Conservation (phyloP, 2,113 vertebrate species). For the Gymnogyps californianus region DNA sequence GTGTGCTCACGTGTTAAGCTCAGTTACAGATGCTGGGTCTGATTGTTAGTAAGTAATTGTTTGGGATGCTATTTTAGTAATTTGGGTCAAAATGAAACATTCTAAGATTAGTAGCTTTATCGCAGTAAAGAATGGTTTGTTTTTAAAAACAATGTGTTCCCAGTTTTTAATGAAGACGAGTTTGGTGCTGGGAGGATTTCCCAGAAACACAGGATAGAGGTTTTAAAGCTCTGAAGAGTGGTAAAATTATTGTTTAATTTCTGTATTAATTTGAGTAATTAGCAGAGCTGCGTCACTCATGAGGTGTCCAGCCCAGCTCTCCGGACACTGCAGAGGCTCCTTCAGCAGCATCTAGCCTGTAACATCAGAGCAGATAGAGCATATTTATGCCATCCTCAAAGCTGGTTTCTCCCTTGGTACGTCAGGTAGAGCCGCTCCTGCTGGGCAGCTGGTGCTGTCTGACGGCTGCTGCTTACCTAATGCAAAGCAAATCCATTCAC, state of each 20-base stretch:
- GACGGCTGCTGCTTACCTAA: not conserved
- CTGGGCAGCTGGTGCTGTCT: not conserved
- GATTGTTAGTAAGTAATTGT: not conserved
- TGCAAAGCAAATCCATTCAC: not conserved
- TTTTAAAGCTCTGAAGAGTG: not conserved
- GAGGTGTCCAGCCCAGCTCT: not conserved
- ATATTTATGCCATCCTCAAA: not conserved
- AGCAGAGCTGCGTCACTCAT: not conserved
- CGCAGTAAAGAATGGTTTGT: not conserved
- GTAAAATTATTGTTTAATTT: not conserved
- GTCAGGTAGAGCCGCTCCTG: not conserved
- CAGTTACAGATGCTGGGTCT: not conserved
- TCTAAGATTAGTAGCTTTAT: not conserved
- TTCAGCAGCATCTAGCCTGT: not conserved
- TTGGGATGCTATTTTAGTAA: conserved; percentile 8
- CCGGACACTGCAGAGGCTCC: not conserved
- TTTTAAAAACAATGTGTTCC: not conserved
- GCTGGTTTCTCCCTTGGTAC: not conserved
- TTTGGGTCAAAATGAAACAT: not conserved
- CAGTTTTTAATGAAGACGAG: not conserved
- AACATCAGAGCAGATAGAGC: not conserved
- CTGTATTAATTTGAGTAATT: not conserved
- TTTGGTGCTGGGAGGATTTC: not conserved
- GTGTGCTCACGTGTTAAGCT: not conserved
- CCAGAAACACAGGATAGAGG: not conserved